Base-by-base conservation (phyloP, 2,888 invertebrate genomes). In the Glyphotaelius pellucidus region DNA sequence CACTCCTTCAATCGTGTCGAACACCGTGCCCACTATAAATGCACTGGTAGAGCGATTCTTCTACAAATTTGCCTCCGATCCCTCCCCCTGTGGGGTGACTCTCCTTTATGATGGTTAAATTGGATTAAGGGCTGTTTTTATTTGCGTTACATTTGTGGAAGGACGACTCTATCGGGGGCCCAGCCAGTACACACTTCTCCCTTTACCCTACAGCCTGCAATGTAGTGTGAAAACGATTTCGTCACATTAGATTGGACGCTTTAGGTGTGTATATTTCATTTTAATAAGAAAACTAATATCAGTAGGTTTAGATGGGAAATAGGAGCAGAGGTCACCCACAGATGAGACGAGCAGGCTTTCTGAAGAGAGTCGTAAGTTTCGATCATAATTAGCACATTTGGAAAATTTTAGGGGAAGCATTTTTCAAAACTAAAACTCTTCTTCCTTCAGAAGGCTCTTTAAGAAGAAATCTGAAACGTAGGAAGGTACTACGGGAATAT, bases 61-160 rank as follows among this genome's bases (percentile, higher is more conserved):
- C 52, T 52, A 88, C 88, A 91, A 91, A 91, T 89, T 89, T 35
- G 88, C 83, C 31, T 30, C 89, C 67, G 25, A n/a, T 11, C 52
- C 81, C 88, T 14, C 89, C 89, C 91, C 90, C 88, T 12, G n/a
- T 80, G 80, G 90, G 86, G 91, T 32, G 90, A 88, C 90, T 92
- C 91, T 92, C 93, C 86, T 92, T 92, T 92, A 92, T 92, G 93
- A 92, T 93, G 92, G 92, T 92, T 92, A 92, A 92, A 93, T 93
- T 91, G 91, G 93, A 93, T 93, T 93, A 93, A 93, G 92, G 90
- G 93, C 92, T 90, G 92, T 93, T 93, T 93, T 93, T 93, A 93
- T 93, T 93, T 93, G 93, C 92, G 91, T 92, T 92, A 92, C 91
- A 89, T 91, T 91, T 91, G 91, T 80, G 90, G 91, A 90, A 90